phyloP scores from a whole-genome alignment of 2,113 vertebrate species.

The Sminthopsis crassicaudata region DNA sequence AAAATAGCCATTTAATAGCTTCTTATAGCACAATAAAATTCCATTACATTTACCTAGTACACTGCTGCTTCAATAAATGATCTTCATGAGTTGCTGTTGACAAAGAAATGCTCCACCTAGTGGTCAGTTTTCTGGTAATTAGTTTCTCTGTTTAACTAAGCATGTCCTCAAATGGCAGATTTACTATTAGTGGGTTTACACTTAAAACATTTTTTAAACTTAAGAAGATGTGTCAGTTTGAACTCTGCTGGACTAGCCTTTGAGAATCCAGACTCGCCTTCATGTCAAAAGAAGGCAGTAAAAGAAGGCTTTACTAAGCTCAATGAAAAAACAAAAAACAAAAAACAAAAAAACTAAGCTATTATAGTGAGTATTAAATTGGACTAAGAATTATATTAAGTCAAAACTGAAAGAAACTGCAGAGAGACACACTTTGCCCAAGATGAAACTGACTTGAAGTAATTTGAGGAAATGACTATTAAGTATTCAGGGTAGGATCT shows the following conservation, averaged over 20 bases:
- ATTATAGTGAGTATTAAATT: not conserved
- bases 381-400: not conserved
- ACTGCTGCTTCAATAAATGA: not conserved
- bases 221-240: not conserved
- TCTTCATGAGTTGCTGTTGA: not conserved
- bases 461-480: not conserved
- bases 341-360: not conserved
- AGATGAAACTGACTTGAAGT: not conserved
- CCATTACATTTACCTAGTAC: not conserved
- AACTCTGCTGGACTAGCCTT: not conserved
- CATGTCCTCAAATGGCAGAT: not conserved
- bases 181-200: not conserved
- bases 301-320: not conserved
- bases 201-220: not conserved
- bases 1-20: not conserved
- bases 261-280: not conserved
- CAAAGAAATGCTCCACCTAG: slow-evolving; percentile 5
- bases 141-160: not conserved
- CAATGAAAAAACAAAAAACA: not conserved
- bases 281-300: not conserved
- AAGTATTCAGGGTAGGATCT: not conserved
- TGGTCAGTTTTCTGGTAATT: not conserved
- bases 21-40: not conserved
- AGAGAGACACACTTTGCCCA: not conserved
- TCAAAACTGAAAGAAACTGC: not conserved